phyloP scores from a whole-genome alignment of 2,888 invertebrate genomes.

The Sarcophaga subvicina region DNA sequence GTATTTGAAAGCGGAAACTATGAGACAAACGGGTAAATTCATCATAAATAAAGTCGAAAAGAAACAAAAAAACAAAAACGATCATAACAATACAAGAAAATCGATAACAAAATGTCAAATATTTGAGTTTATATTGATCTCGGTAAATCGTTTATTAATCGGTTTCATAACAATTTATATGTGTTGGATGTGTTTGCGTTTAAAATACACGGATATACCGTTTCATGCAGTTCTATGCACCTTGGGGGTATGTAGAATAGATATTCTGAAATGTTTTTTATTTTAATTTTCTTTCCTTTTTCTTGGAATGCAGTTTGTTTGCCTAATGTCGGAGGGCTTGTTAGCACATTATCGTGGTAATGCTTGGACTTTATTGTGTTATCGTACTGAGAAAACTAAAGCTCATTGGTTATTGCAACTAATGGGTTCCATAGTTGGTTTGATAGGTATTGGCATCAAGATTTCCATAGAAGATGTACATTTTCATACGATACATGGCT shows the following conservation, averaged over 20 bases:
- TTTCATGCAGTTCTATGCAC: slow-evolving; percentile 74
- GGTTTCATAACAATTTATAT: slow-evolving; percentile 73
- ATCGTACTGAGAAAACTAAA: slow-evolving; percentile 69
- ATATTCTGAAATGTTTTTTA: no score
- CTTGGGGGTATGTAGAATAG: slow-evolving; percentile 71
- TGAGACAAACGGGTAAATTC: slow-evolving; percentile 71
- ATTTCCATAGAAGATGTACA: slow-evolving; percentile 70
- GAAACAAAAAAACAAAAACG: neutral
- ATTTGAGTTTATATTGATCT: slow-evolving; percentile 70
- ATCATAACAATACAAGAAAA: no score
- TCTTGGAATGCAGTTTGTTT: slow-evolving; percentile 70
- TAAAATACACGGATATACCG: slow-evolving; percentile 68
- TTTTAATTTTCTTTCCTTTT: no score
- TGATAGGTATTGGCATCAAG: slow-evolving; percentile 71
- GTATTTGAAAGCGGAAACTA: slow-evolving; percentile 45
- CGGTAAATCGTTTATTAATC: slow-evolving; percentile 72
- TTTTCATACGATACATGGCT: slow-evolving; percentile 72
- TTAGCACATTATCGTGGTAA: slow-evolving; percentile 73
- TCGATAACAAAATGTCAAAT: slow-evolving; percentile 61
- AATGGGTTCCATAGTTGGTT: slow-evolving; percentile 71
- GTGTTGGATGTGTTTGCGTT: slow-evolving; percentile 71
- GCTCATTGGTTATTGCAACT: slow-evolving; percentile 72
- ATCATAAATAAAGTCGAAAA: slow-evolving; percentile 66
- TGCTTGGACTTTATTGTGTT: slow-evolving; percentile 66
- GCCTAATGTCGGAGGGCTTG: slow-evolving; percentile 74